phyloP scores from a whole-genome alignment of 2,888 invertebrate genomes.

The Tanytarsus gracilentus region DNA sequence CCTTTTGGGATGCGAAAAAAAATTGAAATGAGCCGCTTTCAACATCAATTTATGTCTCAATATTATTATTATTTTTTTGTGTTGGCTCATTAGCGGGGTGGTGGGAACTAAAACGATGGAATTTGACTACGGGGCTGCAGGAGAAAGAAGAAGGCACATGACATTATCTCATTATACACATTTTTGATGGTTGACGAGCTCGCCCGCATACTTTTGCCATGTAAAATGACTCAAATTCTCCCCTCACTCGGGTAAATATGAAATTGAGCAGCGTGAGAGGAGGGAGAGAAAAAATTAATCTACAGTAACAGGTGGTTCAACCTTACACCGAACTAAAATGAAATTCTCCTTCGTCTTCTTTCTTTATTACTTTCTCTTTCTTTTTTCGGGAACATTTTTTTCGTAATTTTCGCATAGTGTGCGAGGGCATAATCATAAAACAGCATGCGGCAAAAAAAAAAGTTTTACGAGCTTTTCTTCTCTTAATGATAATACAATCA shows the following conservation, averaged over 20 bases:
- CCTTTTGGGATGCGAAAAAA: not conserved
- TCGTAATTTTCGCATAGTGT: too few species aligned
- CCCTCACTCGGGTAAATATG: not conserved
- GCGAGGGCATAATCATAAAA: too few species aligned
- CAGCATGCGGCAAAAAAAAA: too few species aligned
- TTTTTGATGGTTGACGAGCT: not conserved
- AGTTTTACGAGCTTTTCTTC: too few species aligned
- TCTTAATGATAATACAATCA: too few species aligned
- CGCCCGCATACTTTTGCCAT: not conserved
- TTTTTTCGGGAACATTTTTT: not conserved
- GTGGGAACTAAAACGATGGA: too few species aligned
- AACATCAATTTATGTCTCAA: not conserved
- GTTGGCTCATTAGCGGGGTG: too few species aligned
- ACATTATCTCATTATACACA: not conserved
- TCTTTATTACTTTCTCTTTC: not conserved
- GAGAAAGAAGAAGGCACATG: too few species aligned
- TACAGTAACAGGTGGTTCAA: slow-evolving; percentile 10
- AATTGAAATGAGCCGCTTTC: not conserved
- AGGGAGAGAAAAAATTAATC: not conserved
- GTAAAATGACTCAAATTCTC: not conserved
- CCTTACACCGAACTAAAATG: too few species aligned
- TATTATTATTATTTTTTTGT: not conserved
- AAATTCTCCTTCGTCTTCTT: not conserved
- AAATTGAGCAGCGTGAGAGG: not conserved
- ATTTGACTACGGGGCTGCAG: too few species aligned